phyloP scores from a whole-genome alignment of 2,113 vertebrate genomes.

The Anoura caudifer region DNA sequence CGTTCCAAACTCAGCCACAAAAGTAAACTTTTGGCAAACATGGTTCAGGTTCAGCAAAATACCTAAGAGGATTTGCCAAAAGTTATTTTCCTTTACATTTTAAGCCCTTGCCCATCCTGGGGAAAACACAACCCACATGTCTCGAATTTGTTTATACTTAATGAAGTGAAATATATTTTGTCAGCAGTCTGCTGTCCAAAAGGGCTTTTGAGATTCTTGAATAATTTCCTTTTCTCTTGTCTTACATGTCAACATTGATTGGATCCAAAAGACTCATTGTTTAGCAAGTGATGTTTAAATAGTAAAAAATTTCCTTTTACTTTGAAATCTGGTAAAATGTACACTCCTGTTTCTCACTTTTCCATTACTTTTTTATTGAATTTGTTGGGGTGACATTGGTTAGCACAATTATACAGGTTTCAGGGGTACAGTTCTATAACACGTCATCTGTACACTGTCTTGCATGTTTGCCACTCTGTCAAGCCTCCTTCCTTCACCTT shows the following conservation, averaged over 20 bases:
- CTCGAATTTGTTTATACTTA: constrained; percentile 43
- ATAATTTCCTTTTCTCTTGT: constrained; percentile 1
- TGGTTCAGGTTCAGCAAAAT: constrained; percentile 37
- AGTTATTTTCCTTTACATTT: constrained; percentile 5
- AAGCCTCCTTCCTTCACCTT: background rate
- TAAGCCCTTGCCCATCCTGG: background rate
- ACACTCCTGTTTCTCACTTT: background rate
- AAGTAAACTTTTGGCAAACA: constrained; percentile 43
- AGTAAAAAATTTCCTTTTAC: background rate
- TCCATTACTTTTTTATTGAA: background rate
- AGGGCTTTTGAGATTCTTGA: background rate
- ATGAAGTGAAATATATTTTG: constrained; percentile 45
- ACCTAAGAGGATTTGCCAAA: constrained; percentile 17
- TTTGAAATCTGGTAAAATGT: constrained; percentile 11
- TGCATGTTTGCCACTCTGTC: background rate
- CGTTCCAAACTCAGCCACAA: constrained; percentile 11
- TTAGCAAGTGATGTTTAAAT: background rate
- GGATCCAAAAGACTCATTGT: background rate
- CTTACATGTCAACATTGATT: background rate
- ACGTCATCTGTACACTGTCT: background rate
- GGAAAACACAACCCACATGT: background rate
- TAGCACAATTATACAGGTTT: background rate
- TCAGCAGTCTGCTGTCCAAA: background rate
- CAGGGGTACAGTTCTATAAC: background rate
- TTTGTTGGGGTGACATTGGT: background rate